Base-by-base conservation (phyloP, 2,888 invertebrate genomes). In the Vanessa cardui region DNA sequence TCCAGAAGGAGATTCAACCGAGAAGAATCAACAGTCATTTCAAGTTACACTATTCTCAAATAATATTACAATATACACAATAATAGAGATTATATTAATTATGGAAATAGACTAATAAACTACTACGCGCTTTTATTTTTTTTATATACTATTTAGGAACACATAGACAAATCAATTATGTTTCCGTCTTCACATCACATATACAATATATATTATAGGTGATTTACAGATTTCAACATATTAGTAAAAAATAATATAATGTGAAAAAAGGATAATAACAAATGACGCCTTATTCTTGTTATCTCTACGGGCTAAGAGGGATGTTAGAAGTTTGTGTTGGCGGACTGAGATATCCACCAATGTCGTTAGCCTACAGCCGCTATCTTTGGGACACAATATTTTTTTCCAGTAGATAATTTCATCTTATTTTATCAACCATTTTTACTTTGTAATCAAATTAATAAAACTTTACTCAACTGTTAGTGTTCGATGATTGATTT, bases 201-300 rank as follows among this genome's bases (percentile, higher is more conserved):
- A 46, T 15, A 46, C 3, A 46, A n/a, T 46, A 46, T 15, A 46
- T 12, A 46, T 33, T 33, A 8, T 33, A 6, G 3, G n/a, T 46
- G 15, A 26, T 26, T 26, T 26, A 26, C 5, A 26, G 26, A 26
- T 2, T 3, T 26, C 3, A 26, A 2, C 26, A 45, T 45, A 44
- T 66, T 56, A 21, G 39, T 46, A 61, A n/a, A 56, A 26, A 39
- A 18, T 52, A 58, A 47, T 79, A 77, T 52, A 58, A 47, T 80
- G 78, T 77, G 78, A 78, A 83, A 52, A 81, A 83, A 84, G 83
- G 82, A 79, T 86, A 84, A 90, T 88, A 86, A 88, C 83, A 88
- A 88, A 88, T 85, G 79, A 54, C 33, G 60, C 77, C 39, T 33
- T 78, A 74, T 82, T 80, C 81, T 82, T 82, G 82, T 85, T 86